Evolutionary conservation across 2,797 vertebrate species (phyloP).

Genomic region (Calcarius lapponicus): DNA sequence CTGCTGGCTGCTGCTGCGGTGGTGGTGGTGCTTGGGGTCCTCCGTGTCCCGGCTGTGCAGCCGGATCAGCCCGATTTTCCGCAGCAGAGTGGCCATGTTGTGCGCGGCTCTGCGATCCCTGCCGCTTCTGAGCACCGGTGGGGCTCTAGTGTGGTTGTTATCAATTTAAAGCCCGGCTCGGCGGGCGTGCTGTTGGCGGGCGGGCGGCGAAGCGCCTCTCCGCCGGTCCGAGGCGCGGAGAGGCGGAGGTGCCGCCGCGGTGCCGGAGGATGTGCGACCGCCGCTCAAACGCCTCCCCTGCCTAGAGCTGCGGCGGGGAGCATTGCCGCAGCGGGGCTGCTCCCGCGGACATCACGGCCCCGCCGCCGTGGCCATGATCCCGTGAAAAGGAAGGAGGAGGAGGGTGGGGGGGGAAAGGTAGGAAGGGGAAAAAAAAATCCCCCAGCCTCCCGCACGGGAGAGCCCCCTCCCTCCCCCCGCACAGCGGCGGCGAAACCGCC

Average conservation of each 20-base stretch:
- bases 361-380: background rate
- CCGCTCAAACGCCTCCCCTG: conserved; percentile 18
- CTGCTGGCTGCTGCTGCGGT: conserved; percentile 80
- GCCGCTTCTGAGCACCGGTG: background rate
- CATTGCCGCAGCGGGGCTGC: background rate
- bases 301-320: conserved; percentile 16
- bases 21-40: conserved; percentile 96
- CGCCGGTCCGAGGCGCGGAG: background rate
- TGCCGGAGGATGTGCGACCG: conserved; percentile 2
- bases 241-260: background rate
- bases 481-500: background rate
- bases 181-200: background rate
- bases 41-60: conserved; percentile 97
- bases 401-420: background rate
- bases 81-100: conserved; percentile 95
- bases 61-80: conserved; percentile 97
- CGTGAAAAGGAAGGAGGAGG: background rate
- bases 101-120: background rate
- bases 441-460: background rate
- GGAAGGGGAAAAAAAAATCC: background rate
- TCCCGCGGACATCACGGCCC: conserved; percentile 1
- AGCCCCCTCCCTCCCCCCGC: background rate
- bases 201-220: background rate
- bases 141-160: background rate
- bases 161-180: background rate